Base-by-base conservation (phyloP, 2,888 invertebrate genomes). In the Eugnorisma glareosa region DNA sequence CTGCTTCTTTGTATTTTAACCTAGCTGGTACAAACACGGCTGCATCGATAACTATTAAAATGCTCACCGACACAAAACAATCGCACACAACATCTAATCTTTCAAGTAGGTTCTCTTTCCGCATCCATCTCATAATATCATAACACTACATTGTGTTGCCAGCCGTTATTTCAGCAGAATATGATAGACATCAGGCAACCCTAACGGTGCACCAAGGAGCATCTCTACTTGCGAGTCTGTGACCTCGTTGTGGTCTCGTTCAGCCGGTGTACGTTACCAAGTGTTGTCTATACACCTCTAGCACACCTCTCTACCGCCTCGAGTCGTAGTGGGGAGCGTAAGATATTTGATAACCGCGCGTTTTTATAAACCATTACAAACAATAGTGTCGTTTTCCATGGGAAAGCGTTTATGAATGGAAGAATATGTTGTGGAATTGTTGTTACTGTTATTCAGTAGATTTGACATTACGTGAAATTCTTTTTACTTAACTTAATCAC, bases 221-320 rank as follows among this genome's bases (percentile, higher is more conserved):
- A 84, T 88, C 88, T 85, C 71, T 77, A 78, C 81, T 81, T 71
- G 77, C 77, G 40, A 48, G 79, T 48, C 73, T 75, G 76, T 82
- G 88, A 87, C 89, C 88, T 80, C 88, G 83, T 85, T 88, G 88
- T 82, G 88, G 88, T 89, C 82, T 78, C 68, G 84, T 75, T 68
- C 66, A 61, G 79, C 75, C 78, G 86, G 88, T 89, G 78, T 86
- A 79, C n/a, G 70, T 89, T 89, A 89, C 89, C 73, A 66, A 85
- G 78, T 63, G 82, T 79, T 67, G 69, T 73, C 67, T 73, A 72
- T 63, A 75, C 75, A 73, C 86, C 83, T 75, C 71, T 85, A 81
- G 51, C 70, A 72, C 54, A 81, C 70, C 71, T 77, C 71, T 73
- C 64, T 77, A 43, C 77, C 64, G 45, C 45, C 61, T 67, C 45